Conservation (phyloP, 2,797 vertebrate genomes). For the Liparis tanakae region DNA sequence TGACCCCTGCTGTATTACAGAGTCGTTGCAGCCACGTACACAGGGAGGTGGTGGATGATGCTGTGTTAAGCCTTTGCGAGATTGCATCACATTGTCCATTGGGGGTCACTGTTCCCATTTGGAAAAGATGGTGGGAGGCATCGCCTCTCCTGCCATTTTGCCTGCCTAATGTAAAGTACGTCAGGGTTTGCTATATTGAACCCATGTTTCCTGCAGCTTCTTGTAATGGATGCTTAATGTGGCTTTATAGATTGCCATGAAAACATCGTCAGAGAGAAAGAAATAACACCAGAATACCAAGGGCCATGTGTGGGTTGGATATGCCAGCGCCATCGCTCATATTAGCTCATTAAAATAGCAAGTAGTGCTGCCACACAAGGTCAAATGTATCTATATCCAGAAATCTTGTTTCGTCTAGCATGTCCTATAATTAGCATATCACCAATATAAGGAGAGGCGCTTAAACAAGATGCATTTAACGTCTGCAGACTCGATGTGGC, state of each 20-base stretch:
- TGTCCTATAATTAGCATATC: constrained; percentile 34
- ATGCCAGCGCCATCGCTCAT: constrained; percentile 42
- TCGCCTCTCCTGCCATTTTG: constrained; percentile 72
- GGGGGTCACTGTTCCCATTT: constrained; percentile 87
- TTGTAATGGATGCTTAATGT: constrained; percentile 78
- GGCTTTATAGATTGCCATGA: constrained; percentile 67
- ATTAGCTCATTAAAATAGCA: constrained; percentile 66
- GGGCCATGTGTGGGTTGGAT: constrained; percentile 40
- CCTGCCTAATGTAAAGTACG: constrained; percentile 53
- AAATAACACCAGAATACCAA: constrained; percentile 52
- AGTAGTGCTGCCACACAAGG: constrained; percentile 47
- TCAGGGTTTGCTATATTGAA: constrained; percentile 49
- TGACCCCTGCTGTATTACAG: constrained; percentile 80
- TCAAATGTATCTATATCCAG: constrained; percentile 49
- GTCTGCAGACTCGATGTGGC: constrained; percentile 18
- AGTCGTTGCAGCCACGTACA: constrained; percentile 47
- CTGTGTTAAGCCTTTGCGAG: constrained; percentile 59
- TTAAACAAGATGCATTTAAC: constrained; percentile 36
- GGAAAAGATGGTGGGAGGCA: constrained; percentile 48
- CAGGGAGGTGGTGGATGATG: constrained; percentile 13
- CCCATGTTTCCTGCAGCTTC: constrained; percentile 65
- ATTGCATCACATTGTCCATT: constrained; percentile 73
- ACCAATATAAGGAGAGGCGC: not conserved
- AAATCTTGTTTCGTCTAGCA: constrained; percentile 28
- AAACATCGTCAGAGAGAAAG: constrained; percentile 74